phyloP scores from a whole-genome alignment of 2,797 vertebrate genomes.

The Paedocypris micromegethes region DNA sequence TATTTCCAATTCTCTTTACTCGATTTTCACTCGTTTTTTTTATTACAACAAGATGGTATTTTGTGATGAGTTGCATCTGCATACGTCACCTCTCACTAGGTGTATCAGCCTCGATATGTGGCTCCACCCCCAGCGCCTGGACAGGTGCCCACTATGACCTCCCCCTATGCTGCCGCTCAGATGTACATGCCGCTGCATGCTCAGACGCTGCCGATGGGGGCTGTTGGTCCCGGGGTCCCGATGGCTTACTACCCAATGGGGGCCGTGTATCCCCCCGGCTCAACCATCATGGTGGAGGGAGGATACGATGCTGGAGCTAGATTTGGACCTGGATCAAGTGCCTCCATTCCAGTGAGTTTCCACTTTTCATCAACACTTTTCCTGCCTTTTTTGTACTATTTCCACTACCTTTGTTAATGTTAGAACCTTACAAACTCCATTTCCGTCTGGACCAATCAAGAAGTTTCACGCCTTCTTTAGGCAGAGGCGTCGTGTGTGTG shows the following conservation, averaged over 20 bases:
- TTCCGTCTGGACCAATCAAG: too few species aligned
- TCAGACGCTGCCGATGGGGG: slow-evolving; percentile 78
- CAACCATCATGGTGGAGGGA: slow-evolving; percentile 83
- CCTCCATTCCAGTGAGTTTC: slow-evolving; percentile 85
- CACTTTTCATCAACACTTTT: too few species aligned
- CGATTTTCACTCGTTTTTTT: too few species aligned
- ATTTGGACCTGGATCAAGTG: slow-evolving; percentile 74
- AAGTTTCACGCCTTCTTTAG: too few species aligned
- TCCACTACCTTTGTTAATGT: too few species aligned
- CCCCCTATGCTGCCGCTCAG: slow-evolving; percentile 81
- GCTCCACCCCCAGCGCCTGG: slow-evolving; percentile 77
- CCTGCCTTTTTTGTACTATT: neutral
- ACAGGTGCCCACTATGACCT: slow-evolving; percentile 85
- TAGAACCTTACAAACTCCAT: neutral
- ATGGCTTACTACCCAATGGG: slow-evolving; percentile 92
- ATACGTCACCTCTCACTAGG: slow-evolving; percentile 60
- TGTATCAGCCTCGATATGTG: slow-evolving; percentile 92
- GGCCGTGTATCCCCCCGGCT: slow-evolving; percentile 80
- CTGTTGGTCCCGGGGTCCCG: slow-evolving; percentile 82
- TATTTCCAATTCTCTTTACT: too few species aligned
- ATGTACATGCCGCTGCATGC: slow-evolving; percentile 84
- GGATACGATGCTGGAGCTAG: slow-evolving; percentile 87
- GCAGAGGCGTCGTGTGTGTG: too few species aligned
- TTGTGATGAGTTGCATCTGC: too few species aligned
- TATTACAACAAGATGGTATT: too few species aligned